These are phyloP conservation scores for Drosophila ustulata DNA, from an alignment of 2,888 invertebrate species.

Conservation along the genomic window DNA sequence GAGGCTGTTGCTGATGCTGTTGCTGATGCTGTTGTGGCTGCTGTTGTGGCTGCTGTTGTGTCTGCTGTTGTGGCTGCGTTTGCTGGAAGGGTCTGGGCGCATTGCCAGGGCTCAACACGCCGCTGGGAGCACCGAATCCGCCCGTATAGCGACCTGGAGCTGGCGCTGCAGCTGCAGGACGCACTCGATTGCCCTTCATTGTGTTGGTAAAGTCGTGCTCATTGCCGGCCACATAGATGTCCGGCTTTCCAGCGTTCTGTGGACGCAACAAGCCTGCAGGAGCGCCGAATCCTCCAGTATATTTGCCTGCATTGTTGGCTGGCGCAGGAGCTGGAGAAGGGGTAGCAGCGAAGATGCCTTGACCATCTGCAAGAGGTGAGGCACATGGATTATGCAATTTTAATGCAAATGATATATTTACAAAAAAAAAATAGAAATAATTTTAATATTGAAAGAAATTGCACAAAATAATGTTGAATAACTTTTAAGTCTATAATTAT, in stretches of 20 bases:
- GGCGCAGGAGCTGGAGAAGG: slow-evolving; percentile 6
- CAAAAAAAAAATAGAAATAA: too few species aligned
- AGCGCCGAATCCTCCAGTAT: slow-evolving; percentile 82
- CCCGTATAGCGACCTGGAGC: slow-evolving; percentile 69
- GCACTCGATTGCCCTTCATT: slow-evolving; percentile 37
- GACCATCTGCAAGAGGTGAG: slow-evolving; percentile 24
- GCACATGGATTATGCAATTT: too few species aligned
- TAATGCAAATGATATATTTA: background rate
- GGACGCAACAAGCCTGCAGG: slow-evolving; percentile 63
- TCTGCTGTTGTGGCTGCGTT: slow-evolving; percentile 28
- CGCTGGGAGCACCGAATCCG: slow-evolving; percentile 76
- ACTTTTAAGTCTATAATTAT: too few species aligned
- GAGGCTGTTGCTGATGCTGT: slow-evolving; percentile 23
- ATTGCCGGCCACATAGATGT: slow-evolving; percentile 68
- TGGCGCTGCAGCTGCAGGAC: slow-evolving; percentile 23
- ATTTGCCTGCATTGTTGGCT: slow-evolving; percentile 66
- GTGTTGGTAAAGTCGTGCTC: slow-evolving; percentile 53
- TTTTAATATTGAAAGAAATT: too few species aligned
- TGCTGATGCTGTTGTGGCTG: slow-evolving; percentile 20
- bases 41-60: slow-evolving; percentile 26
- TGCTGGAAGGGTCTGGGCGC: slow-evolving; percentile 67
- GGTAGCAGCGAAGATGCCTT: background rate
- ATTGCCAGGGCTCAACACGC: slow-evolving; percentile 66
- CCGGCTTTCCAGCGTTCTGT: slow-evolving; percentile 24
- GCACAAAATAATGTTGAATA: background rate